Percentiles rank a stretch among this genome's conserved stretches.
phyloP scores from a whole-genome alignment of 2,797 vertebrate genomes.

The Melanotaenia maccullochi region DNA sequence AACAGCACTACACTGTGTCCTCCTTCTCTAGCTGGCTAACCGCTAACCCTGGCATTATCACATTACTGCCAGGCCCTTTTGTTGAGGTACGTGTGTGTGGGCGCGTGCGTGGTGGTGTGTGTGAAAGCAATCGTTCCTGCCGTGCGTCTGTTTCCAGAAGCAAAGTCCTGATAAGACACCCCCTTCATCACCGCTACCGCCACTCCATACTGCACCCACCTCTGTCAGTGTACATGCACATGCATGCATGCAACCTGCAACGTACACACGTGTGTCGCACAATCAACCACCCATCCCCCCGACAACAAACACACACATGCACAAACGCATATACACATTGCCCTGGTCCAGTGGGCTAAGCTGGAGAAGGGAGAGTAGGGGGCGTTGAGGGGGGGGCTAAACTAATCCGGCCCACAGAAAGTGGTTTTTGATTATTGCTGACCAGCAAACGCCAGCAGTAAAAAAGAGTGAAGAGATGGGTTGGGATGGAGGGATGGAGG shows the following conservation, averaged over 20 bases:
- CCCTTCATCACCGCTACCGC: conserved; percentile 62
- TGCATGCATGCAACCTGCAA: conserved; percentile 49
- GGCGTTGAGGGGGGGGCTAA: conserved; percentile 53
- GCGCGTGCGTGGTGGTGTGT: conserved; percentile 26
- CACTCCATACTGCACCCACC: conserved; percentile 48
- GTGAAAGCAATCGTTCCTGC: conserved; percentile 78
- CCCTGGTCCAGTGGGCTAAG: conserved; percentile 99
- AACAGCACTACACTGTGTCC: conserved; percentile 58
- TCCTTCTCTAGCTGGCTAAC: conserved; percentile 85
- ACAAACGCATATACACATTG: conserved; percentile 52
- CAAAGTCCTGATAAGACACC: conserved; percentile 96
- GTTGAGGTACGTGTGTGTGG: conserved; percentile 86
- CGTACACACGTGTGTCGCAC: conserved; percentile 42
- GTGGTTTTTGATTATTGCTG: conserved; percentile 99
- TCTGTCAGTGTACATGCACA: conserved; percentile 47
- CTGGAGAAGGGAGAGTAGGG: conserved; percentile 81
- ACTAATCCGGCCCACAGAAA: conserved; percentile 99
- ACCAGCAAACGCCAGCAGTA: conserved; percentile 95
- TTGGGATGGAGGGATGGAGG: conserved; percentile 59
- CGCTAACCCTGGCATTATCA: conserved; percentile 94
- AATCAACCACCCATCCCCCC: conserved; percentile 50
- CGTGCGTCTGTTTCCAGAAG: conserved; percentile 97
- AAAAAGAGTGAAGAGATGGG: conserved; percentile 71
- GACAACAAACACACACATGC: conserved; percentile 43
- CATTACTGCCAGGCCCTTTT: conserved; percentile 94